Evolutionary conservation across 2,888 invertebrate genomes (phyloP).

Genomic region (Ophion ellenae): DNA sequence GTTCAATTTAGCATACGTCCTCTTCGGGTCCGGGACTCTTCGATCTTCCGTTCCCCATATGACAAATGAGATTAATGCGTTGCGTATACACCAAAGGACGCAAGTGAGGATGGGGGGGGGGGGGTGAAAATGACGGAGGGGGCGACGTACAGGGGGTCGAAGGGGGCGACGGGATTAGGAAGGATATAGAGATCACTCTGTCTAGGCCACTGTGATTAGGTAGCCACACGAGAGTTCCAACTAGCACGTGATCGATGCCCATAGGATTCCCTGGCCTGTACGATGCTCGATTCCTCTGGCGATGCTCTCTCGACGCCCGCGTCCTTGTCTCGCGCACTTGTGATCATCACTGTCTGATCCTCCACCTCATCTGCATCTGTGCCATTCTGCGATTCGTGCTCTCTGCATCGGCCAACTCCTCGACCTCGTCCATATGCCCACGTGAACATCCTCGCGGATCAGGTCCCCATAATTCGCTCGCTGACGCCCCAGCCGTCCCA

Average conservation of each 20-base stretch:
- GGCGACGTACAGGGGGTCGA: slow-evolving; percentile 24
- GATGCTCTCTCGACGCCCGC: slow-evolving; percentile 21
- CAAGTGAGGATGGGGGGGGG: slow-evolving; percentile 60
- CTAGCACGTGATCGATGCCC: slow-evolving; percentile 77
- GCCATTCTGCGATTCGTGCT: slow-evolving; percentile 10
- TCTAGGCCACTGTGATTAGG: slow-evolving; percentile 77
- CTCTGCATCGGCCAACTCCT: slow-evolving; percentile 38
- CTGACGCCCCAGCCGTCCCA: slow-evolving; percentile 37
- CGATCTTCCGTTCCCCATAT: slow-evolving; percentile 75
- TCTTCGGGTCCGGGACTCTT: slow-evolving; percentile 68
- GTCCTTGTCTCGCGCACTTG: slow-evolving; percentile 20
- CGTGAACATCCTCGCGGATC: slow-evolving; percentile 10
- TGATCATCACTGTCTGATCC: slow-evolving; percentile 28
- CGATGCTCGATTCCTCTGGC: slow-evolving; percentile 8
- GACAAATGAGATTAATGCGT: slow-evolving; percentile 80
- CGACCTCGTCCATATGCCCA: slow-evolving; percentile 68
- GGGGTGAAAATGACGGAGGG: slow-evolving; percentile 26
- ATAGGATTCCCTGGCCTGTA: slow-evolving; percentile 8
- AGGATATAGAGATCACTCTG: slow-evolving; percentile 49
- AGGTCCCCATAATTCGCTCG: slow-evolving; percentile 33
- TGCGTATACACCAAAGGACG: slow-evolving; percentile 75
- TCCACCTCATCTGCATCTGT: slow-evolving; percentile 81
- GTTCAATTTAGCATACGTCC: slow-evolving; percentile 74
- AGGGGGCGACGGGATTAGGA: slow-evolving; percentile 51
- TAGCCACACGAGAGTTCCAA: slow-evolving; percentile 67